Percentiles rank a stretch among this genome's conserved stretches.
Evolutionary conservation across 2,888 invertebrate genomes (phyloP).

Genomic region (Hirtodrosophila confusa): DNA sequence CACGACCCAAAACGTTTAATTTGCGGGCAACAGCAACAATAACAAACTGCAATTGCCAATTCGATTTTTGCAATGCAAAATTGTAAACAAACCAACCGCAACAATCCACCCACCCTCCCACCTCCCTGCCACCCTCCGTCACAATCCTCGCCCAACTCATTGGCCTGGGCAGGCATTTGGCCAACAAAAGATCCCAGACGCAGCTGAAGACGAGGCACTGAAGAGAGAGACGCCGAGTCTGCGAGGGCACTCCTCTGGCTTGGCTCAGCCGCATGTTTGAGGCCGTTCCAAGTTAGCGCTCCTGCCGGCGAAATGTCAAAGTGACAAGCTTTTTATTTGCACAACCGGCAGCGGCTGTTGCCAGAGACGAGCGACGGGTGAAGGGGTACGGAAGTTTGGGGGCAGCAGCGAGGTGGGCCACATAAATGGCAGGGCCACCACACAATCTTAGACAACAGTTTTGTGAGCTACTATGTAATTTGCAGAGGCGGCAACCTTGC

Average conservation of each 20-base stretch:
- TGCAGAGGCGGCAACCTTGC: conserved; percentile 53
- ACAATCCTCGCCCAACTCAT: conserved; percentile 44
- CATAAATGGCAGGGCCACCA: conserved; percentile 49
- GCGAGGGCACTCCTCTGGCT: conserved; percentile 46
- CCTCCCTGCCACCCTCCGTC: background rate
- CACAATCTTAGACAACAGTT: conserved; percentile 10
- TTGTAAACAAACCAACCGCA: conserved; percentile 60
- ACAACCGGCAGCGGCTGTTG: conserved; percentile 20
- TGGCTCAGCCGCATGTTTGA: conserved; percentile 44
- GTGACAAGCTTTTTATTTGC: conserved; percentile 64
- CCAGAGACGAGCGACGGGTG: background rate
- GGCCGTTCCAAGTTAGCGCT: conserved; percentile 54
- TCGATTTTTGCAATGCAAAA: conserved; percentile 62
- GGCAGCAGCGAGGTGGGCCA: conserved; percentile 9
- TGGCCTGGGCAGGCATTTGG: conserved; percentile 33
- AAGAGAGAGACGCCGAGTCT: conserved; percentile 1
- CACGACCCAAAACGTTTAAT: conserved; percentile 69
- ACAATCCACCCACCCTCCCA: background rate
- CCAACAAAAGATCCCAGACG: conserved; percentile 15
- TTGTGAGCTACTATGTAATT: conserved; percentile 42
- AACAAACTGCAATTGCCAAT: conserved; percentile 47
- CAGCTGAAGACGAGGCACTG: conserved; percentile 30
- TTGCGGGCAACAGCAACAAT: conserved; percentile 44
- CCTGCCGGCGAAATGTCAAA: conserved; percentile 62
- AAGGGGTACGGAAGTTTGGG: too few species aligned